These are phyloP conservation scores for Potamarius usumacintae DNA, from an alignment of 2,113 vertebrate genomes.

Conservation along the genomic window DNA sequence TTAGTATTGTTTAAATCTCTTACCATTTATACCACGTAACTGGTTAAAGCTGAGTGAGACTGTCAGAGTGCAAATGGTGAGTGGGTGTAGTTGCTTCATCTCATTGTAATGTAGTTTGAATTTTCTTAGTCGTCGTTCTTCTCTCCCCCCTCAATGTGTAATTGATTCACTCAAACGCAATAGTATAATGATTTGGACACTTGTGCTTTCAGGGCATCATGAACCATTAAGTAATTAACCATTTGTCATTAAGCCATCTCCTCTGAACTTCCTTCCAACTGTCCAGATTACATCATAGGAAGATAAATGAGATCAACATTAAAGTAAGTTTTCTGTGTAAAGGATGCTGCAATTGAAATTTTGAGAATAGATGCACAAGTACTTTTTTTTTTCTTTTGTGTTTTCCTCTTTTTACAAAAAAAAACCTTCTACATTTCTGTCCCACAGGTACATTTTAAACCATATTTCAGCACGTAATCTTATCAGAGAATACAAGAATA, in stretches of 20 bases:
- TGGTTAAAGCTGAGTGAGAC: neutral
- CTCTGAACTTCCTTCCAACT: slow-evolving; percentile 5
- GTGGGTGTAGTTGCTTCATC: neutral
- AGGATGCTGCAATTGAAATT: neutral
- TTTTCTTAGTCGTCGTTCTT: neutral
- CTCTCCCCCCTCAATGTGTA: slow-evolving; percentile 6
- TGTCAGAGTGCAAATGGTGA: neutral
- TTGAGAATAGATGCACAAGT: no score
- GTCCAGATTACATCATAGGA: slow-evolving; percentile 23
- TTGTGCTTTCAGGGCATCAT: slow-evolving; percentile 38
- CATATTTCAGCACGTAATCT: slow-evolving; percentile 23
- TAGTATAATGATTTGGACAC: slow-evolving; percentile 31
- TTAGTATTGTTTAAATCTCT: neutral
- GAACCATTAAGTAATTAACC: slow-evolving; percentile 36
- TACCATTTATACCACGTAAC: neutral
- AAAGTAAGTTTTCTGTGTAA: neutral
- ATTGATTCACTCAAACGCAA: slow-evolving; percentile 34
- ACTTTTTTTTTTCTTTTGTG: neutral
- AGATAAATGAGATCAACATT: slow-evolving; percentile 37
- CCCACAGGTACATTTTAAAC: slow-evolving; percentile 16
- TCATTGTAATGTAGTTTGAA: neutral
- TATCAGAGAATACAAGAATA: slow-evolving; percentile 31
- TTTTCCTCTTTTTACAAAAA: neutral
- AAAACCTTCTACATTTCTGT: slow-evolving; percentile 1
- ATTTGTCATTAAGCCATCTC: slow-evolving; percentile 9